Conservation (phyloP, 2,113 vertebrate species). For the Albula goreensis region DNA sequence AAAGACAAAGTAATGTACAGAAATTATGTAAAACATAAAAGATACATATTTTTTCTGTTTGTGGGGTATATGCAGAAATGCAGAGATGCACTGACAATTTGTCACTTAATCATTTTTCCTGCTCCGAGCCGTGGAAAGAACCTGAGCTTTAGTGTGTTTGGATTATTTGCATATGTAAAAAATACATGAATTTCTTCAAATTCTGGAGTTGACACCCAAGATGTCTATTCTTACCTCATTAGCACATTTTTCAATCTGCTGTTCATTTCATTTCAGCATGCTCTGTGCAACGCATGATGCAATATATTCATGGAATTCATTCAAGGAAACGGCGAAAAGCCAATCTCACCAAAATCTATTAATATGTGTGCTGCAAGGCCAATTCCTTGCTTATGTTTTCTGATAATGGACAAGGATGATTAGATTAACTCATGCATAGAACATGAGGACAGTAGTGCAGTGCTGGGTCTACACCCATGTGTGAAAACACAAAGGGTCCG, state of each 20-base stretch:
- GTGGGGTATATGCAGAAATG: background rate
- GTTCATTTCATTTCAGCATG: background rate
- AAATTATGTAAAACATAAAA: background rate
- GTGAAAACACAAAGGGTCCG: background rate
- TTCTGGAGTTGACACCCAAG: background rate
- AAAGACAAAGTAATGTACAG: background rate
- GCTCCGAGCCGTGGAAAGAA: background rate
- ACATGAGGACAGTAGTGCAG: background rate
- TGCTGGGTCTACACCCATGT: background rate
- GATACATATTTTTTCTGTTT: background rate
- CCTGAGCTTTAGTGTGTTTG: background rate
- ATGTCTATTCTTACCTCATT: background rate
- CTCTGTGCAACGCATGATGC: background rate
- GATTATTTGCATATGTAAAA: background rate
- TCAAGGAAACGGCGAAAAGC: background rate
- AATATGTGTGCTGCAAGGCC: background rate
- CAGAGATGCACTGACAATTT: background rate
- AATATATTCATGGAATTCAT: background rate
- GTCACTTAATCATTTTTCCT: background rate
- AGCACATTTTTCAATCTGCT: background rate
- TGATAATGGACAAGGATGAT: background rate
- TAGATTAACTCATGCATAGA: background rate
- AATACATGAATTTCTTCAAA: background rate
- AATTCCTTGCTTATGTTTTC: constrained; percentile 7
- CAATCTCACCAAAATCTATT: background rate